Evolutionary conservation across 2,888 invertebrate genomes (phyloP), one percentile per base, ranked within the genome.

Genomic region (Argyra leucocephala): DNA sequence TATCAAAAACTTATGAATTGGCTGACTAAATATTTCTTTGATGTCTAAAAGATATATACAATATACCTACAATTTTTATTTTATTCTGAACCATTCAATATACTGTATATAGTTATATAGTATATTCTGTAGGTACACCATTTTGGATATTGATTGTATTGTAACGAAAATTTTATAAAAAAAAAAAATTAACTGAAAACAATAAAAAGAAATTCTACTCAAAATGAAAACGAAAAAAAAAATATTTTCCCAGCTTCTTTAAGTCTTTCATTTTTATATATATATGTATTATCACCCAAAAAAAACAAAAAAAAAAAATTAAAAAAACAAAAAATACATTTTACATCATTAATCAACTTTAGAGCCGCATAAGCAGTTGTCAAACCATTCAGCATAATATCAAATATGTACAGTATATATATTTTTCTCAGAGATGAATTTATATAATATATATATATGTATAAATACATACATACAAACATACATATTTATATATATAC

Each of bases 321-420:
- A 31, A 31, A 31, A 31, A 31, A 31, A 31, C 31, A 31, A 10
- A 31, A 31, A 31, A 31, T 10, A 31, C 7, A 31, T 10, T 31
- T 31, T 5, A 31, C 31, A 61, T 24, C 61, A 61, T 61, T 61
- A 61, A 61, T 61, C 61, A 61, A 61, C 26, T n/a, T 31, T 26
- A 59, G 21, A 61, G 31, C 61, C 61, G 24, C 26, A 61, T 61
- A 61, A 61, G 61, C 24, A 61, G 61, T 61, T 61, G 61, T 61
- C 61, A 61, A 26, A 61, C 24, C 21, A 61, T 31, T 61, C 61
- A 61, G 61, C 24, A 61, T 61, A 61, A 61, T 61, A 61, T 61
- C 61, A 61, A n/a, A 61, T 31, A n/a, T n/a, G n/a, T n/a, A 61
- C n/a, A n/a, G 61, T 48, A 48, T n/a, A 48, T 48, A 18, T 48